Evolutionary conservation across 2,113 vertebrate species (phyloP).

Genomic region (Cheilinus undulatus): DNA sequence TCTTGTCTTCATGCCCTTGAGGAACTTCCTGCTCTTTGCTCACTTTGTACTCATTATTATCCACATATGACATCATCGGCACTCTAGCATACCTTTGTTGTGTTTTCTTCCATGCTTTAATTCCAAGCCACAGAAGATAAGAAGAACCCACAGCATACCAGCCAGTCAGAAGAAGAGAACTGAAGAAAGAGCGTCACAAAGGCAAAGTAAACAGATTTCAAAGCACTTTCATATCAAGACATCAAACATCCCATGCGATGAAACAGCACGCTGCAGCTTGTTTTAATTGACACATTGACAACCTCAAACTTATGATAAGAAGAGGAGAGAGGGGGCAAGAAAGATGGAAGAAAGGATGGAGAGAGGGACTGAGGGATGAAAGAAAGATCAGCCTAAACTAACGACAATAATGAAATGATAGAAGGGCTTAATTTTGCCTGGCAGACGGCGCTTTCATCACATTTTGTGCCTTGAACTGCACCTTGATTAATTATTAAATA

Average conservation of each 20-base stretch:
- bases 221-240: slow-evolving; percentile 69
- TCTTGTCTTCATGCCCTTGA: slow-evolving; percentile 38
- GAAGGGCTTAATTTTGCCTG: slow-evolving; percentile 86
- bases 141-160: slow-evolving; percentile 51
- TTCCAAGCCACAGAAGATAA: slow-evolving; percentile 65
- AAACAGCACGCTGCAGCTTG: slow-evolving; percentile 57
- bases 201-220: slow-evolving; percentile 78
- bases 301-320: slow-evolving; percentile 69
- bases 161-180: slow-evolving; percentile 31
- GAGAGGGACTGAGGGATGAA: slow-evolving; percentile 53
- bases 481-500: slow-evolving; percentile 93
- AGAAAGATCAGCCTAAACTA: slow-evolving; percentile 77
- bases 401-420: slow-evolving; percentile 75
- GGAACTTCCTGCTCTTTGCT: slow-evolving; percentile 23
- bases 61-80: slow-evolving; percentile 57
- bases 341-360: slow-evolving; percentile 34
- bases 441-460: slow-evolving; percentile 89
- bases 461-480: slow-evolving; percentile 86
- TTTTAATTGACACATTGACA: slow-evolving; percentile 81
- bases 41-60: slow-evolving; percentile 42
- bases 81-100: slow-evolving; percentile 57
- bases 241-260: slow-evolving; percentile 65
- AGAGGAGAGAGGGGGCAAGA: slow-evolving; percentile 24
- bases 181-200: slow-evolving; percentile 49
- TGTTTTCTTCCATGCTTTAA: slow-evolving; percentile 46